Conservation (phyloP, 2,113 vertebrate genomes). For the Odocoileus hemionus region DNA sequence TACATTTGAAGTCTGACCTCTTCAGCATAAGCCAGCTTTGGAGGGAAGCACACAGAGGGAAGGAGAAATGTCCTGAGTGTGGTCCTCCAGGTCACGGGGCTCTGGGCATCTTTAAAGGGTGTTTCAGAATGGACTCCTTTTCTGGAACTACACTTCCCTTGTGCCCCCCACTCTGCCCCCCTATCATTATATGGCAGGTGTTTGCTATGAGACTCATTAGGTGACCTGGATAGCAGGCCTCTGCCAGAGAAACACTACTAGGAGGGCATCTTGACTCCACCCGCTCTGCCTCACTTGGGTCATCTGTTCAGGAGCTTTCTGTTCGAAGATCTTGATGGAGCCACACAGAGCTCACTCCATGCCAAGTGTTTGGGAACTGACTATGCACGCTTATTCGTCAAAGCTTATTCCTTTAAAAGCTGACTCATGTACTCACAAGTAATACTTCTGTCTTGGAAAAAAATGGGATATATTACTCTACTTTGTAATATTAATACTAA, state of each 20-base stretch:
- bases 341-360: not conserved
- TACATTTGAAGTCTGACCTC: not conserved
- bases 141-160: not conserved
- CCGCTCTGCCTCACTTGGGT: not conserved
- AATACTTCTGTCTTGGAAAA: not conserved
- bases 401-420: not conserved
- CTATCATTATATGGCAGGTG: not conserved
- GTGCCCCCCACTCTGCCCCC: too few relatives aligned
- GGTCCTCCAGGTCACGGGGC: not conserved
- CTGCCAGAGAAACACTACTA: not conserved
- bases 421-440: not conserved
- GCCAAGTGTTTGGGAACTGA: not conserved
- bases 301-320: not conserved
- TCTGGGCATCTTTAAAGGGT: not conserved
- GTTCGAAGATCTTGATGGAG: not conserved
- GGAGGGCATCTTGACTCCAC: not conserved
- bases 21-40: not conserved
- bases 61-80: not conserved
- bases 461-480: not conserved
- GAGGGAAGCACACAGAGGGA: not conserved
- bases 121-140: not conserved
- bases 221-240: not conserved
- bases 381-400: not conserved
- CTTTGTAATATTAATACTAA: not conserved
- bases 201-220: not conserved